These are phyloP conservation scores for Eucera pruinosa DNA, from an alignment of 2,888 invertebrate genomes.

Conservation along the genomic window DNA sequence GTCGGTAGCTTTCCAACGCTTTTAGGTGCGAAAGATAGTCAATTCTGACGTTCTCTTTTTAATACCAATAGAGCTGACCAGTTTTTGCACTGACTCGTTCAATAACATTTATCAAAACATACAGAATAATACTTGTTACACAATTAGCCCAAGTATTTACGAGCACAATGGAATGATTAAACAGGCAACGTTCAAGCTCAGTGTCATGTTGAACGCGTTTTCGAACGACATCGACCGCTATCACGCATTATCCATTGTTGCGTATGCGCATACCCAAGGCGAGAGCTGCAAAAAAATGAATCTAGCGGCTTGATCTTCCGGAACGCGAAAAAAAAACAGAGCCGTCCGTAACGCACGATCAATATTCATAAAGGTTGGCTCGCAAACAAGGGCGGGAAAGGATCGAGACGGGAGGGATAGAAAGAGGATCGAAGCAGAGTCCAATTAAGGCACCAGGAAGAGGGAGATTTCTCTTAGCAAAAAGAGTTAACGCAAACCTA, in stretches of 20 bases:
- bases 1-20: no score
- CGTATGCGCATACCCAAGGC: conserved; percentile 37
- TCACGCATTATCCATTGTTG: conserved; percentile 53
- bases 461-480: conserved; percentile 72
- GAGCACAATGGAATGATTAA: background rate
- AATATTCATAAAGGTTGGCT: conserved; percentile 58
- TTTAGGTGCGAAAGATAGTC: no score
- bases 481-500: conserved; percentile 74
- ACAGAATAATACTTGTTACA: background rate
- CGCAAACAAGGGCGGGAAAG: conserved; percentile 26
- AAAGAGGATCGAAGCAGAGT: conserved; percentile 28
- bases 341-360: conserved; percentile 45
- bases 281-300: background rate
- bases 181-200: background rate
- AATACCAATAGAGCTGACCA: no score
- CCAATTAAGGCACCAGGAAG: conserved; percentile 76
- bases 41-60: no score
- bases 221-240: conserved; percentile 11
- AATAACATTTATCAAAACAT: background rate
- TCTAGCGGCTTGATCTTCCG: conserved; percentile 37
- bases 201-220: background rate
- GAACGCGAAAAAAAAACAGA: conserved; percentile 30
- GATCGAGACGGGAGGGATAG: background rate
- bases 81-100: no score
- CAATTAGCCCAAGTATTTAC: background rate